Evolutionary conservation across 2,888 invertebrate species (phyloP).

Genomic region (Vanessa cardui): DNA sequence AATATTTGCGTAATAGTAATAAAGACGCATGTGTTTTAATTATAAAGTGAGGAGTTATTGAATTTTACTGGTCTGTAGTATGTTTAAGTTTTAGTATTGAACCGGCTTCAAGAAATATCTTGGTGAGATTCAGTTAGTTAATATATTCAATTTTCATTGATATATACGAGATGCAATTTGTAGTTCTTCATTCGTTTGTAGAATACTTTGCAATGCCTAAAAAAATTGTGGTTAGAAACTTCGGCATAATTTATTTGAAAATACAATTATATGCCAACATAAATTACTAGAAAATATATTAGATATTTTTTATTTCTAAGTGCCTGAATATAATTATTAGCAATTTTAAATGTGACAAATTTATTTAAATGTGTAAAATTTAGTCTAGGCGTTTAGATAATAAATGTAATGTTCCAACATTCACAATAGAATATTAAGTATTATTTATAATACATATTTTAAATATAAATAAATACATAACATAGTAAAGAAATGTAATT

Average conservation of each 20-base stretch:
- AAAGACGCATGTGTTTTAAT: conserved; percentile 25
- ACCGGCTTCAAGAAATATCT: conserved; percentile 20
- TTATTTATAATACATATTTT: too few relatives aligned
- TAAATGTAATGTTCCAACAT: not conserved
- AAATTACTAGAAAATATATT: too few relatives aligned
- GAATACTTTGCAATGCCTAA: too few relatives aligned
- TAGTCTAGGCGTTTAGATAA: not conserved
- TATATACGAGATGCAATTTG: too few relatives aligned
- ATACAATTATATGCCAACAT: too few relatives aligned
- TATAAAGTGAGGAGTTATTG: not conserved
- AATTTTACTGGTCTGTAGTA: conserved; percentile 5
- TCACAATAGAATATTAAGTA: not conserved
- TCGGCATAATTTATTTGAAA: too few relatives aligned
- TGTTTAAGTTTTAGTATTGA: conserved; percentile 19
- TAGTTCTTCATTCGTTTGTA: too few relatives aligned
- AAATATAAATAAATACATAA: too few relatives aligned
- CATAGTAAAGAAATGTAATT: too few relatives aligned
- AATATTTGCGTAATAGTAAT: conserved; percentile 11
- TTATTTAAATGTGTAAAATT: not conserved
- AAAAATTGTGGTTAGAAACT: too few relatives aligned
- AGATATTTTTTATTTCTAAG: not conserved
- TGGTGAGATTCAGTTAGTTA: conserved; percentile 22
- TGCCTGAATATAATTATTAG: not conserved
- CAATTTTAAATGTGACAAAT: not conserved
- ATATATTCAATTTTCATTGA: too few relatives aligned